Base-by-base conservation (phyloP, 2,888 invertebrate genomes). In the Hypercompe scribonia region DNA sequence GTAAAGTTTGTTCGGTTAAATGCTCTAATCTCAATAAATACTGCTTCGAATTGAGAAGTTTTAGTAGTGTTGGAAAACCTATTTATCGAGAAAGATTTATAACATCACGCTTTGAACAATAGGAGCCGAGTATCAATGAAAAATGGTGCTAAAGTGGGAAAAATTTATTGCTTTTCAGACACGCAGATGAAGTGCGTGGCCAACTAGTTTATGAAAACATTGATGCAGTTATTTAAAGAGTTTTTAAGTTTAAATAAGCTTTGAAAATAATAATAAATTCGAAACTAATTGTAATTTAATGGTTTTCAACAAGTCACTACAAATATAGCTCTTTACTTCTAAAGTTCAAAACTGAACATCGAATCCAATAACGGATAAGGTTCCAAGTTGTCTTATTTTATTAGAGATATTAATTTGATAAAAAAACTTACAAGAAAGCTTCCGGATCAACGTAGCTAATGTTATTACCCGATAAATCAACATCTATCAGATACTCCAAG, bases 381-480 rank as follows among this genome's bases (percentile, higher is more conserved):
- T 24, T 50, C 21, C 18, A 46, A 21, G 0, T 33, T 63, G 31
- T 18, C 63, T 7, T 33, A 10, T 65, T n/a, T 10, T 4, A 10
- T 24, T 34, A 50, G n/a, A 34, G 34, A 7, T 10, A 46, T 10
- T 42, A 42, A 8, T 2, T 66, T 34, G 21, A 66, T 31, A 66
- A 69, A 70, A 70, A 72, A 86, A 95, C 96, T 96, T 91, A 97
- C 97, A 96, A 91, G 87, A 97, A 97, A 2, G 97, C 94, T 82
- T 97, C 97, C 0, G 97, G 96, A 88, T 97, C 97, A 28, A 97
- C 93, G 77, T 92, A 95, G 71, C 92, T 96, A 79, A 97, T 97
- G 72, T 94, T 94, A 87, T 97, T 97, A 18, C 96, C 96, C 0
- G 97, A 97, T 82, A 97, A 95, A 87, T 97, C 97, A 15, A 97